phyloP scores from a whole-genome alignment of 2,888 invertebrate genomes.

The Monochamus alternatus region DNA sequence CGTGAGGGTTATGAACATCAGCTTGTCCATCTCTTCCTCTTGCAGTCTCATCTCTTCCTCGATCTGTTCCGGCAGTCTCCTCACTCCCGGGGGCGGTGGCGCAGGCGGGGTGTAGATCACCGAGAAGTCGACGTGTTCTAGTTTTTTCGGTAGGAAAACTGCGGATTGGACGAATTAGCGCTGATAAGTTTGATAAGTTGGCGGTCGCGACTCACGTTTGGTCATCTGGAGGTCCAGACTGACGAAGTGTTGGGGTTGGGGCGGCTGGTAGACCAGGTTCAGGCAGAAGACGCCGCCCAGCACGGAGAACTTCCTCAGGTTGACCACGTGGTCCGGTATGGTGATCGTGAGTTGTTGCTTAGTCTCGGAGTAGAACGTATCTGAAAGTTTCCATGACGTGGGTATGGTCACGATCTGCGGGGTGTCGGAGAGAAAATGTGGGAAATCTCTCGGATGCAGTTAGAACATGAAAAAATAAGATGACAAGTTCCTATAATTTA shows the following conservation, averaged over 20 bases:
- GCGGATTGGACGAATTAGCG: constrained; percentile 43
- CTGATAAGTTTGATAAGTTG: no score
- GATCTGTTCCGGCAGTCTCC: constrained; percentile 84
- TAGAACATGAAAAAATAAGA: no score
- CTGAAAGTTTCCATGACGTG: constrained; percentile 65
- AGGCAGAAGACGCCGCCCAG: constrained; percentile 85
- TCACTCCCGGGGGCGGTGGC: constrained; percentile 78
- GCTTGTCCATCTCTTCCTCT: constrained; percentile 82
- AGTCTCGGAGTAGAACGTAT: constrained; percentile 69
- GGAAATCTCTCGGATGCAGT: no score
- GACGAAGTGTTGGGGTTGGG: constrained; percentile 79
- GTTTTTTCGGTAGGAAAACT: constrained; percentile 76
- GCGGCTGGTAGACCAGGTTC: constrained; percentile 83
- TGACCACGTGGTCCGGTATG: constrained; percentile 76
- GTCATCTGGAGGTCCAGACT: constrained; percentile 72
- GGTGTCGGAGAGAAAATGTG: no score
- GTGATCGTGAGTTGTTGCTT: constrained; percentile 67
- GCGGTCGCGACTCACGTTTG: constrained; percentile 72
- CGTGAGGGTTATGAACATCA: constrained; percentile 82
- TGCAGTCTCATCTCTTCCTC: constrained; percentile 84
- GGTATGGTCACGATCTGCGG: no score
- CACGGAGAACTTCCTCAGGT: constrained; percentile 83
- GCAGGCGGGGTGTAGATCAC: constrained; percentile 79
- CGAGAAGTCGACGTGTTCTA: constrained; percentile 76
- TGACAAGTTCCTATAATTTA: no score